Base-by-base conservation (phyloP, 2,797 vertebrate genomes). In the Varecia variegata region DNA sequence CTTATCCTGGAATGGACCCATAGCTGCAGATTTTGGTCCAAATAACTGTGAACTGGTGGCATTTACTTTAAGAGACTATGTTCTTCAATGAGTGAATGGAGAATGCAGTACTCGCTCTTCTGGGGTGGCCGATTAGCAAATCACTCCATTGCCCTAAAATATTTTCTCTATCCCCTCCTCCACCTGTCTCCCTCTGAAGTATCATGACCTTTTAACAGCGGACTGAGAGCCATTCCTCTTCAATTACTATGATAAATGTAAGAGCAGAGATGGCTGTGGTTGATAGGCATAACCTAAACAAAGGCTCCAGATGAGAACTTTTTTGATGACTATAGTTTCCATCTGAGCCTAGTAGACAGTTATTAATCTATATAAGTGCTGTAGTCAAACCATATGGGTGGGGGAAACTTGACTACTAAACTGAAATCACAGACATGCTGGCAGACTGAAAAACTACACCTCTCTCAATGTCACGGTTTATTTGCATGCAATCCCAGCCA, bases 401-500 rank as follows among this genome's bases (percentile, higher is more conserved):
- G 20, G 43, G 56, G 68, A 92, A 96, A 86, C 71, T 62, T 30
- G 62, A 96, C 97, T 82, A 50, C 70, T 65, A 83, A 90, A 60
- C 50, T 30, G 43, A 83, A 95, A 76, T 94, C 95, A 62, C 82
- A 95, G 47, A 67, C 43, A 45, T n/a, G 12, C 68, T 45, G 38
- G 67, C 80, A 74, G 56, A 47, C 58, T 85, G 86, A 86, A 97
- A 97, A 95, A 81, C 65, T 65, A 93, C 81, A 87, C 11, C 89
- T 98, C 97, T 96, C 97, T 97, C 84, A 68, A 82, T 96, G 97
- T 96, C 97, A 96, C 52, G 62, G 97, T 93, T 93, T 35, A 97
- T 97, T 96, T 98, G 92, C 93, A 97, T 96, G 97, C 35, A 97
- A 97, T 97, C 96, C 97, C 98, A 98, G 98, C 97, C 98, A 97